Evolutionary conservation across 2,113 vertebrate species (phyloP).

Genomic region (Cepphus grylle): DNA sequence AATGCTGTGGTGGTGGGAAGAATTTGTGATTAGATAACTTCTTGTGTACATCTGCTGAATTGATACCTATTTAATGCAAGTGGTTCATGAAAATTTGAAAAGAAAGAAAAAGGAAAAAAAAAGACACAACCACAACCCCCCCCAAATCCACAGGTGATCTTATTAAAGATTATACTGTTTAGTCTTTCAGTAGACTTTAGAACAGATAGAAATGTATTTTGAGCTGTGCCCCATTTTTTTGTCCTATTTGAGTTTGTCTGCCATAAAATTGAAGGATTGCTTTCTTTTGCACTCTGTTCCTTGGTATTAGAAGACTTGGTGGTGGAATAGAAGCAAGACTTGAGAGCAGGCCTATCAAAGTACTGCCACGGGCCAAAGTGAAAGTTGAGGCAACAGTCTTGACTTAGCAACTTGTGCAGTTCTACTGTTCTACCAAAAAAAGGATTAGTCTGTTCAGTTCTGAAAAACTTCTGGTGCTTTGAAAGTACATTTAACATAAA

Average conservation of each 20-base stretch:
- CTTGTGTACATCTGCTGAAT: background rate
- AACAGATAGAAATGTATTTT: background rate
- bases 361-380: background rate
- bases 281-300: background rate
- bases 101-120: background rate
- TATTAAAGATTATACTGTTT: background rate
- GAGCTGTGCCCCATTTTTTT: background rate
- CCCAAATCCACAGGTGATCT: background rate
- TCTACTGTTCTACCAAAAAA: background rate
- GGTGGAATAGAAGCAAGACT: background rate
- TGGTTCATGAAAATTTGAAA: background rate
- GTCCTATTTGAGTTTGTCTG: background rate
- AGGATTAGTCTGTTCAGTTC: background rate
- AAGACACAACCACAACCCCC: rapidly evolving
- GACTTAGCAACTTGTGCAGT: background rate
- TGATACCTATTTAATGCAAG: background rate
- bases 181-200: background rate
- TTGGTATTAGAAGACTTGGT: background rate
- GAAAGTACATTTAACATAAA: background rate
- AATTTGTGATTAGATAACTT: background rate
- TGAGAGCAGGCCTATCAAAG: background rate
- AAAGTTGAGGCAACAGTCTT: background rate
- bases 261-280: background rate
- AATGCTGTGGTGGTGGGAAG: background rate
- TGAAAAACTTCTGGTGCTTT: background rate